Base-by-base conservation (phyloP, 1,140 invertebrate species). In the Caenorhabditis inopinata region DNA sequence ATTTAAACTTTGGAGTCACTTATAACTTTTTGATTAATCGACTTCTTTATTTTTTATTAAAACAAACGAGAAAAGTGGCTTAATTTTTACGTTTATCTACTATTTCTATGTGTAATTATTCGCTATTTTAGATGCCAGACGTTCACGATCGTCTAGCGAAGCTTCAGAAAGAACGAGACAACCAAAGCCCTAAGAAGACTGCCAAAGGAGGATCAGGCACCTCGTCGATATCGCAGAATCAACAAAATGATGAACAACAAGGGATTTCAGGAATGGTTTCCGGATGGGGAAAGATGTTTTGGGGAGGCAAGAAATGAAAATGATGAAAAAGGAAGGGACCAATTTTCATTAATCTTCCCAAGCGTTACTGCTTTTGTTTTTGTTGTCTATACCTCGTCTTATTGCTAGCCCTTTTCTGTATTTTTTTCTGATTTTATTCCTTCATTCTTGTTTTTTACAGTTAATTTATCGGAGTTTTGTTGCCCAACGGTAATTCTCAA, bases 61-160 rank as follows among this genome's bases (percentile, higher is more conserved):
- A 53, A 53, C 7, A 6, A 53, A 23, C 7, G 18, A 21, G 49
- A 21, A 53, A 53, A 53, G 6, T 9, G 7, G 25, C 23, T 35
- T 27, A 32, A 79, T 29, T 4, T 79, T 42, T 25, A 48, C n/a
- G 21, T 7, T 45, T 27, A 21, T 27, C 45, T 2, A n/a, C 14
- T 38, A 23, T 92, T 95, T n/a, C n/a, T n/a, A n/a, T n/a, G n/a
- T n/a, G n/a, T 79, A 96, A 96, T 89, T 93, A 95, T 88, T 91
- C 97, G 2, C 93, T n/a, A n/a, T n/a, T n/a, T n/a, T n/a, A 95
- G 79, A 58, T 16, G 79, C 76, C 76, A 78, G 82, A 84, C 23
- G 42, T 42, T 18, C 48, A 79, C 3, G 74, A 82, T 18, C 83
- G 86, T 85, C 2, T 85, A 84, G 79, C 47, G 82, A 25, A 84